A percentile compares a stretch with the other conserved stretches of the same genome.
phyloP scores from a whole-genome alignment of 2,113 vertebrate genomes.

The Chaenocephalus aceratus region DNA sequence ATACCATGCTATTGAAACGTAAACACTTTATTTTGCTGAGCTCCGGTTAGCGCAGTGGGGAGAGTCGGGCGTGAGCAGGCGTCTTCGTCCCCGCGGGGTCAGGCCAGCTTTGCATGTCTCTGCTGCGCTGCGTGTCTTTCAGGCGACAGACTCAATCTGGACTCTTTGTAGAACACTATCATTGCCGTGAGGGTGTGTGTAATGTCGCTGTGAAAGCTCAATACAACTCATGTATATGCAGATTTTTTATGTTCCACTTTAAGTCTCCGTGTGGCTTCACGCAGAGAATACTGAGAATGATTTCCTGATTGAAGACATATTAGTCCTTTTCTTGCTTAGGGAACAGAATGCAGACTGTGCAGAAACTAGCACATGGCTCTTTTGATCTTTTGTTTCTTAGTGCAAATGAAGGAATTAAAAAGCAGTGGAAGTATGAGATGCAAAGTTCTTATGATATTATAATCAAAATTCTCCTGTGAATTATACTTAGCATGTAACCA shows the following conservation, averaged over 20 bases:
- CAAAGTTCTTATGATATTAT: slow-evolving; percentile 47
- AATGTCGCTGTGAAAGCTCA: slow-evolving; percentile 10
- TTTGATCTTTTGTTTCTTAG: slow-evolving; percentile 5
- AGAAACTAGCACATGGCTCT: slow-evolving; percentile 49
- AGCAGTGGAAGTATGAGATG: neutral
- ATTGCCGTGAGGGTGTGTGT: slow-evolving; percentile 8
- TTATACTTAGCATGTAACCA: slow-evolving; percentile 47
- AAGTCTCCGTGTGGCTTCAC: neutral
- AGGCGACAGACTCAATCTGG: slow-evolving; percentile 18
- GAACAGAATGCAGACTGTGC: slow-evolving; percentile 59
- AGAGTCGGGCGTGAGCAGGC: slow-evolving; percentile 10
- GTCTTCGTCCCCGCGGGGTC: accelerated
- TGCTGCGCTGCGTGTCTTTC: slow-evolving; percentile 32
- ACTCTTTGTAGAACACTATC: slow-evolving; percentile 37
- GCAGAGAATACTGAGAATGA: neutral
- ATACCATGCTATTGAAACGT: slow-evolving; percentile 35
- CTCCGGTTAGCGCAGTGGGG: slow-evolving; percentile 12
- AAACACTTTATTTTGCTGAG: slow-evolving; percentile 22
- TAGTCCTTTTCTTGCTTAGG: slow-evolving; percentile 14
- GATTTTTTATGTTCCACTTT: neutral
- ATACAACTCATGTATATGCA: neutral
- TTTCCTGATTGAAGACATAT: neutral
- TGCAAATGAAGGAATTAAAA: slow-evolving; percentile 49
- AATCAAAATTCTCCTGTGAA: slow-evolving; percentile 21
- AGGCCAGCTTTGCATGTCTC: slow-evolving; percentile 49